A percentile compares a stretch with the other conserved stretches of the same genome.
phyloP scores from a whole-genome alignment of 2,888 invertebrate genomes.

The Pristionchus arcanus region DNA sequence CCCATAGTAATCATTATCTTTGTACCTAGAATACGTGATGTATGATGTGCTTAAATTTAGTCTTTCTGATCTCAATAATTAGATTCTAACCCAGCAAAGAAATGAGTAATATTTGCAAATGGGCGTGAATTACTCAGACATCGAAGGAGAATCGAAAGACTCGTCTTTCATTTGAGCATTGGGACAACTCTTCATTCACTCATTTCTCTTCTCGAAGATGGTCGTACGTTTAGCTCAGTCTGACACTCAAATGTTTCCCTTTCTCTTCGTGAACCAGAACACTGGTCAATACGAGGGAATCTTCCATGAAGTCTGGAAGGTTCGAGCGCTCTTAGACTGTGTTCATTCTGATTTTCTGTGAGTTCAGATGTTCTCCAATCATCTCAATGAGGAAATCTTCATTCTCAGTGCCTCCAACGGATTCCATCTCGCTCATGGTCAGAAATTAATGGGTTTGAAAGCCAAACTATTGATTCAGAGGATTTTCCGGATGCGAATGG shows the following conservation, averaged over 20 bases:
- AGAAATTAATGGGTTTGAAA: not conserved
- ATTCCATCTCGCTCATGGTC: not conserved
- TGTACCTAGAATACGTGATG: too few species aligned
- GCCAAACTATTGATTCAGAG: not conserved
- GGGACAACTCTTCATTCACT: not conserved
- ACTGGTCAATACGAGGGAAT: constrained; percentile 30
- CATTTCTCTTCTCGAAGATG: not conserved
- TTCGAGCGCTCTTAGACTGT: not conserved
- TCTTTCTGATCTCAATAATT: not conserved
- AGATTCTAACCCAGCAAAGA: not conserved
- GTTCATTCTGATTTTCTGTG: too few species aligned
- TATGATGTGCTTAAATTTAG: not conserved
- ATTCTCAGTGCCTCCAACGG: not conserved
- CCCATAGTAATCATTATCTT: too few species aligned
- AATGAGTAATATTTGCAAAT: not conserved
- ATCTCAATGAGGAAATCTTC: not conserved
- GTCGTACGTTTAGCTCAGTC: constrained; percentile 25
- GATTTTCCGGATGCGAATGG: constrained; percentile 12
- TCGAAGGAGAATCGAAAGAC: not conserved
- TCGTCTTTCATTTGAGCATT: not conserved
- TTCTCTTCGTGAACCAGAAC: constrained; percentile 13
- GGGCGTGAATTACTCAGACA: constrained; percentile 1
- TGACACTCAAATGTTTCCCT: constrained; percentile 8
- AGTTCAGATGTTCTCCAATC: not conserved
- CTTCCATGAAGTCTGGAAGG: constrained; percentile 25